Conservation (phyloP, 2,113 vertebrate genomes). For the Seriola quinqueradiata region DNA sequence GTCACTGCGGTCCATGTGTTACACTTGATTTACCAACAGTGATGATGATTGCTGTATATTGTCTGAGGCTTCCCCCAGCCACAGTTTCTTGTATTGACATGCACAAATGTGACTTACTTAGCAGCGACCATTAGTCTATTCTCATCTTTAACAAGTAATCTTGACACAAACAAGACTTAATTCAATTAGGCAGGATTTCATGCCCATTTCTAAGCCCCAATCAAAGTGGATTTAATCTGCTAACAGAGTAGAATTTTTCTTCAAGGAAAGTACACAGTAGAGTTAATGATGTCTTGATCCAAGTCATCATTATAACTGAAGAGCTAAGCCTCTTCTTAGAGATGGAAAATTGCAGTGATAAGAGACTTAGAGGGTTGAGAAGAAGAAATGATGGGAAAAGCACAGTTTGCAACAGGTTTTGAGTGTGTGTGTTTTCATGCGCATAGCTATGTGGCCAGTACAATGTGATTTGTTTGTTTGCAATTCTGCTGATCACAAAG, state of each 20-base stretch:
- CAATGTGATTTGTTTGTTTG: slow-evolving; percentile 60
- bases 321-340: slow-evolving; percentile 43
- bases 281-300: slow-evolving; percentile 53
- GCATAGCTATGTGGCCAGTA: slow-evolving; percentile 2
- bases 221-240: slow-evolving; percentile 44
- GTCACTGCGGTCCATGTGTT: background rate
- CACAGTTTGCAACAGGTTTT: slow-evolving; percentile 20
- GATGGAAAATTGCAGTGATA: slow-evolving; percentile 42
- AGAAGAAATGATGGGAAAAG: slow-evolving; percentile 17
- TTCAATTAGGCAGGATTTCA: slow-evolving; percentile 48
- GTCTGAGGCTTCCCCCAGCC: background rate
- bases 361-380: slow-evolving; percentile 33
- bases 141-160: background rate
- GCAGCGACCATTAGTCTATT: background rate
- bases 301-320: slow-evolving; percentile 39
- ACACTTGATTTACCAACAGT: background rate
- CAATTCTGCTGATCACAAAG: slow-evolving; percentile 53
- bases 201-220: slow-evolving; percentile 7
- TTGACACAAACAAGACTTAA: slow-evolving; percentile 30
- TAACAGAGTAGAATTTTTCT: slow-evolving; percentile 25
- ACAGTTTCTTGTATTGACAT: background rate
- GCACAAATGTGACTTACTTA: slow-evolving; percentile 6
- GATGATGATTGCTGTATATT: background rate
- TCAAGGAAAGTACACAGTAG: slow-evolving; percentile 5
- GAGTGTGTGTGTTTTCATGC: slow-evolving; percentile 23